These are phyloP conservation scores for Hemiscyllium ocellatum DNA, from an alignment of 2,113 vertebrate genomes.

Conservation along the genomic window DNA sequence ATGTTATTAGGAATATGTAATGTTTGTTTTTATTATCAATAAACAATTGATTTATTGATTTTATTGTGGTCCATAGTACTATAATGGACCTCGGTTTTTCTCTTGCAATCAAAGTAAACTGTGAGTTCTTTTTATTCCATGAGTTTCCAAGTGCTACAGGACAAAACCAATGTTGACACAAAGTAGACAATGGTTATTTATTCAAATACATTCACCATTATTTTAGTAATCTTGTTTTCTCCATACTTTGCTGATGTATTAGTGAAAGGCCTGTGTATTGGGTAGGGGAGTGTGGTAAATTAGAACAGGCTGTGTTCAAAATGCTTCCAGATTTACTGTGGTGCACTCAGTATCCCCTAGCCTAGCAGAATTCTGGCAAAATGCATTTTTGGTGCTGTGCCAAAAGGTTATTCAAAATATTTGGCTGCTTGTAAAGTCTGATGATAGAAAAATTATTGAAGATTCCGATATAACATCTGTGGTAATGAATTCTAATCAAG, in stretches of 20 bases:
- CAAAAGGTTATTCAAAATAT: neutral
- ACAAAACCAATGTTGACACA: constrained; percentile 5
- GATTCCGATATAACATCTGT: neutral
- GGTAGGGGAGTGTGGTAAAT: neutral
- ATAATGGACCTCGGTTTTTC: neutral
- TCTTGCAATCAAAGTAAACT: neutral
- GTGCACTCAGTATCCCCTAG: neutral
- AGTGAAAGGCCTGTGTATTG: neutral
- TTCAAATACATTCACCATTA: neutral
- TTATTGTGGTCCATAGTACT: neutral
- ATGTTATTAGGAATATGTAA: neutral
- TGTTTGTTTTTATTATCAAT: neutral
- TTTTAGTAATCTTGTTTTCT: neutral
- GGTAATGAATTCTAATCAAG: neutral
- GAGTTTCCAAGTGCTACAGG: neutral
- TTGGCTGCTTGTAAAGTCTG: constrained; percentile 7
- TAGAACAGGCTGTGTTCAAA: neutral
- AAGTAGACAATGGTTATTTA: neutral
- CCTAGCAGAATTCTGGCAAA: neutral
- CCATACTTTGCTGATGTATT: neutral
- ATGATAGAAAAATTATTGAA: constrained; percentile 3
- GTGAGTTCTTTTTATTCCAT: neutral
- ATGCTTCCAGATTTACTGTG: neutral
- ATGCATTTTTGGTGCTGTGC: neutral
- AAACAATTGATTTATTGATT: neutral